Percentiles rank a stretch among this genome's conserved stretches.
Evolutionary conservation across 2,113 vertebrate genomes (phyloP).

Genomic region (Calonectris borealis): DNA sequence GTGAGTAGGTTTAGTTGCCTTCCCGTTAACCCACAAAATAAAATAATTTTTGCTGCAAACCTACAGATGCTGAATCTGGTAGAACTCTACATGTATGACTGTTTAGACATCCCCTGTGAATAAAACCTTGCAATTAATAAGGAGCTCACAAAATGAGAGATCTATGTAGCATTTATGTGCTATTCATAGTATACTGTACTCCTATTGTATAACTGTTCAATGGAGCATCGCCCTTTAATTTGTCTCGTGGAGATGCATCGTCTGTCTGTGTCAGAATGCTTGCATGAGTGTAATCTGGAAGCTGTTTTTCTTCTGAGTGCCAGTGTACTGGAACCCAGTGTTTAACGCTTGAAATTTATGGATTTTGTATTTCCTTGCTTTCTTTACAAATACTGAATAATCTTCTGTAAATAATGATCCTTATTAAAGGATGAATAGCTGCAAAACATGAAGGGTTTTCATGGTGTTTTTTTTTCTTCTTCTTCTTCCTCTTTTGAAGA

Average conservation of each 20-base stretch:
- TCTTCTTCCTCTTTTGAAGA: not conserved
- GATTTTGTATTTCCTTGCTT: not conserved
- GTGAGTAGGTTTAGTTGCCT: not conserved
- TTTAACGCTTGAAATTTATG: not conserved
- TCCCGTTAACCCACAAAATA: not conserved
- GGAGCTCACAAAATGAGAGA: not conserved
- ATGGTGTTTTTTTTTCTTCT: not conserved
- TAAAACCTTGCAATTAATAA: not conserved
- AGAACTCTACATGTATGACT: not conserved
- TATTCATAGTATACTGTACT: not conserved
- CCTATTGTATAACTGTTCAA: not conserved
- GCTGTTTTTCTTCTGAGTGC: not conserved
- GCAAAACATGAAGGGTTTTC: constrained; percentile 2
- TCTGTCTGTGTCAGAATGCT: constrained; percentile 2
- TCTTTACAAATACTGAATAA: not conserved
- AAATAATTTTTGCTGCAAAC: not conserved
- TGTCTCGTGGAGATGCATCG: not conserved
- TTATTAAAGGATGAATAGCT: constrained; percentile 6
- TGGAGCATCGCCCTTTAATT: not conserved
- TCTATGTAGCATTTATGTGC: not conserved
- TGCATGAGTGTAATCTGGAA: not conserved
- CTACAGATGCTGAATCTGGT: not conserved
- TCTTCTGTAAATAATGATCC: not conserved
- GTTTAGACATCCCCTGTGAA: not conserved
- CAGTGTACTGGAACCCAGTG: not conserved